A percentile compares a stretch with the other conserved stretches of the same genome.
These are phyloP conservation scores for Labia minor DNA, from an alignment of 2,888 invertebrate species.

Conservation along the genomic window DNA sequence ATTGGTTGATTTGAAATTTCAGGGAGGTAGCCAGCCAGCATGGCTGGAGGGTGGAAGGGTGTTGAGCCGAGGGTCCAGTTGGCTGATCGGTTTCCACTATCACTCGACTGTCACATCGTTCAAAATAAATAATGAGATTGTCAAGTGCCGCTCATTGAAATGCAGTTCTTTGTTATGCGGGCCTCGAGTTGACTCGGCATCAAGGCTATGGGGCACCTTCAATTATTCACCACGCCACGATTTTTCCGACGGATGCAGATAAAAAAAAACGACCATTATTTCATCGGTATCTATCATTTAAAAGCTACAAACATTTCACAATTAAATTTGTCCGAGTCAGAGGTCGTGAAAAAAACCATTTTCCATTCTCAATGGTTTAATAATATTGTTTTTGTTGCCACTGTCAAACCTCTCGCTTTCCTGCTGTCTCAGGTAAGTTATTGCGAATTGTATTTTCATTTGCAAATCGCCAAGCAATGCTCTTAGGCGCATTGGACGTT, in stretches of 20 bases:
- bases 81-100: conserved; percentile 8
- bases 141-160: conserved; percentile 19
- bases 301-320: conserved; percentile 13
- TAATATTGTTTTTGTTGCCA: conserved; percentile 2
- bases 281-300: conserved; percentile 13
- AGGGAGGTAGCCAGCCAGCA: not conserved
- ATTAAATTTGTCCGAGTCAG: conserved; percentile 8
- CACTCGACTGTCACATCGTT: conserved; percentile 17
- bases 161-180: conserved; percentile 21
- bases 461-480: no score
- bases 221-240: not conserved
- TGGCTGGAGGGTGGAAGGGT: not conserved
- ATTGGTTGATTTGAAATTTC: not conserved
- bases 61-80: not conserved
- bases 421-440: not conserved
- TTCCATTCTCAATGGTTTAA: conserved; percentile 7
- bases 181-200: conserved; percentile 16
- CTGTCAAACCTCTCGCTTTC: not conserved
- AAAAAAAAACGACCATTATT: conserved; percentile 5
- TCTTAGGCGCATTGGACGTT: no score
- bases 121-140: conserved; percentile 21
- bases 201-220: conserved; percentile 16
- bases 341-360: conserved; percentile 13
- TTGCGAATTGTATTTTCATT: not conserved
- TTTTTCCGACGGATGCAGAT: conserved; percentile 13